Percentiles rank a stretch among this genome's conserved stretches.
These are phyloP conservation scores for Leuciscus waleckii DNA, from an alignment of 2,797 vertebrate species.

Conservation along the genomic window DNA sequence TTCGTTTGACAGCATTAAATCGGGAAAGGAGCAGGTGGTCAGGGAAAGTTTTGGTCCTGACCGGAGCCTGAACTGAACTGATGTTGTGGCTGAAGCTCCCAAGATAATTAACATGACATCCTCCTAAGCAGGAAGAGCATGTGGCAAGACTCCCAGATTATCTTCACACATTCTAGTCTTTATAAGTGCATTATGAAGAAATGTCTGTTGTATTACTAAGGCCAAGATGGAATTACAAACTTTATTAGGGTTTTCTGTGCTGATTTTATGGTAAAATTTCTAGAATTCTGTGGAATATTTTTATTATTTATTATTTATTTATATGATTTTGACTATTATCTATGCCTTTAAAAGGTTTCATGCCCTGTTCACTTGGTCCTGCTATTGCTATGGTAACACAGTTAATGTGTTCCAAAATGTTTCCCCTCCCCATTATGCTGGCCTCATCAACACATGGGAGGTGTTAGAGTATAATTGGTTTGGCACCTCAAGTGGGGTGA, in stretches of 20 bases:
- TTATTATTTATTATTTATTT: not conserved
- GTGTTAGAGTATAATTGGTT: constrained; percentile 75
- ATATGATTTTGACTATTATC: not conserved
- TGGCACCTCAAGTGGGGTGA: constrained; percentile 60
- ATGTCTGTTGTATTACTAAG: not conserved
- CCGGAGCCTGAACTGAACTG: not conserved
- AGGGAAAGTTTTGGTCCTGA: not conserved
- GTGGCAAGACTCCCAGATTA: constrained; percentile 13
- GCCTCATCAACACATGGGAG: constrained; percentile 54
- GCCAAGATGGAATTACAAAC: not conserved
- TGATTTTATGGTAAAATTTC: not conserved
- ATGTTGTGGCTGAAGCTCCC: not conserved
- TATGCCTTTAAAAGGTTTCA: constrained; percentile 4
- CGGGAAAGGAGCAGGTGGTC: not conserved
- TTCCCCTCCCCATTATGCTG: constrained; percentile 6
- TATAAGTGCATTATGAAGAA: not conserved
- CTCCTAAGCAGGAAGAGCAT: not conserved
- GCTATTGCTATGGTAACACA: constrained; percentile 58
- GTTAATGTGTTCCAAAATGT: constrained; percentile 39
- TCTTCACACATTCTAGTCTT: constrained; percentile 4
- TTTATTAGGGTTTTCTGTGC: not conserved
- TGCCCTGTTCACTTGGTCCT: not conserved
- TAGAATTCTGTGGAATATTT: not conserved
- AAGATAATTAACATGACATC: constrained; percentile 11
- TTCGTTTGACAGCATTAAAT: constrained; percentile 1